These are phyloP conservation scores for Odontomachus brunneus DNA, from an alignment of 1,140 invertebrate species.

Conservation along the genomic window DNA sequence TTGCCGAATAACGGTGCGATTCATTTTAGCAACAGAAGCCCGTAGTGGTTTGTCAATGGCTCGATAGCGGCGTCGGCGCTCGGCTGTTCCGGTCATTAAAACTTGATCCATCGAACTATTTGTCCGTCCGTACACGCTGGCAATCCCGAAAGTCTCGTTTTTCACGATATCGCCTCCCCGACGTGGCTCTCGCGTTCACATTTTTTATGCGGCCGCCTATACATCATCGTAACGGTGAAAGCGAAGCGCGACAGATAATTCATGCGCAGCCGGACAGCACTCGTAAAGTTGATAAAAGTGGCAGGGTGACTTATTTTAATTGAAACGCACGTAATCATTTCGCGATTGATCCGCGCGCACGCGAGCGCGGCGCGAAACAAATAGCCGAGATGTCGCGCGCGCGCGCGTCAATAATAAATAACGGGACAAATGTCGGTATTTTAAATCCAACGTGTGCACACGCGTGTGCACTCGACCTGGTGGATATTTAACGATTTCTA, in stretches of 20 bases:
- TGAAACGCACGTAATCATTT: slow-evolving; percentile 61
- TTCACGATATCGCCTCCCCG: slow-evolving; percentile 74
- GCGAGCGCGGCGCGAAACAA: slow-evolving; percentile 11
- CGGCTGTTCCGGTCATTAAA: slow-evolving; percentile 77
- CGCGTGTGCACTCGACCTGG: too few species aligned
- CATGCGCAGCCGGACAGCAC: slow-evolving; percentile 48
- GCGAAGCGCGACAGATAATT: slow-evolving; percentile 74
- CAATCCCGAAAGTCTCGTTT: slow-evolving; percentile 77
- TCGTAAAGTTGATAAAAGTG: slow-evolving; percentile 64
- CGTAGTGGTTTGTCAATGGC: slow-evolving; percentile 76
- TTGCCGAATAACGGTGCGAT: slow-evolving; percentile 76
- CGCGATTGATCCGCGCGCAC: slow-evolving; percentile 35
- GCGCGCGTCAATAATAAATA: slow-evolving; percentile 39
- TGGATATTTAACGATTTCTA: background rate
- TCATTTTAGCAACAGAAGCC: slow-evolving; percentile 74
- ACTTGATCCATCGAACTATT: slow-evolving; percentile 78
- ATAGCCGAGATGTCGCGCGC: background rate
- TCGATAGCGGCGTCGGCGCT: slow-evolving; percentile 75
- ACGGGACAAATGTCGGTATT: background rate
- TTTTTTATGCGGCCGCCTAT: slow-evolving; percentile 72
- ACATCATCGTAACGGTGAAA: slow-evolving; percentile 75
- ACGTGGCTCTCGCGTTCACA: slow-evolving; percentile 71
- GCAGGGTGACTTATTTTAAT: slow-evolving; percentile 64
- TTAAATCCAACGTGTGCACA: background rate
- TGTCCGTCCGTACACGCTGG: slow-evolving; percentile 72